Evolutionary conservation across 2,797 vertebrate genomes (phyloP), one percentile per base, ranked within the genome.

Genomic region (Anabacerthia variegaticeps): DNA sequence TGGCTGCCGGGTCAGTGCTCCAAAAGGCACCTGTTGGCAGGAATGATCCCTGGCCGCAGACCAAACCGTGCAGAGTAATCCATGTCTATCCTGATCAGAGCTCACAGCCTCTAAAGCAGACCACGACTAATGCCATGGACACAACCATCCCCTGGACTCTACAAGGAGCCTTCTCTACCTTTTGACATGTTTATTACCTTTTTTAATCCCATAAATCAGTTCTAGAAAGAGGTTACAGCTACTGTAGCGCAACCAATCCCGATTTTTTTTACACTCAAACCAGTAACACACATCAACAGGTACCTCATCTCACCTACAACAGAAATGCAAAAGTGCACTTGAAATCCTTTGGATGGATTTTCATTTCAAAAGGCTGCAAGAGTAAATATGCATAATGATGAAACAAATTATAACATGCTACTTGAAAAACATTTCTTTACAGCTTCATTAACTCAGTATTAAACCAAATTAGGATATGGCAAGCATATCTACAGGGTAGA

Each of bases 361-460:
- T 75, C 48, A 84, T 79, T 91, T 75, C 61, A 71, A 37, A 95
- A 84, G 34, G 83, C 32, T 88, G 22, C 34, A 63, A 39, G 1
- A 83, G 66, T 80, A 52, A 87, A 78, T 12, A 54, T 6, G 22
- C 24, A 39, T 24, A 49, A 88, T 6, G 71, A 63, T 49, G 71
- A 80, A 89, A 77, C 41, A 92, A 87, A 93, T 71, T 67, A 13
- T 34, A 89, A 92, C 73, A 44, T 80, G 56, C 41, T 49, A 32
- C 67, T 89, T 55, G 34, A 65, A 80, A 92, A 87, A 30, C 65
- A 51, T 36, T 86, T 88, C 75, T 81, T 93, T 67, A 93, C 24
- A 93, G 93, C 65, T 91, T 89, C 61, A 68, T 92, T 96, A 95
- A 87, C 48, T 95, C 44, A 2, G 4, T 58, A 86, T 79, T 86